These are phyloP conservation scores for Perizoma flavofasciatum DNA, from an alignment of 2,888 invertebrate genomes.

Conservation along the genomic window DNA sequence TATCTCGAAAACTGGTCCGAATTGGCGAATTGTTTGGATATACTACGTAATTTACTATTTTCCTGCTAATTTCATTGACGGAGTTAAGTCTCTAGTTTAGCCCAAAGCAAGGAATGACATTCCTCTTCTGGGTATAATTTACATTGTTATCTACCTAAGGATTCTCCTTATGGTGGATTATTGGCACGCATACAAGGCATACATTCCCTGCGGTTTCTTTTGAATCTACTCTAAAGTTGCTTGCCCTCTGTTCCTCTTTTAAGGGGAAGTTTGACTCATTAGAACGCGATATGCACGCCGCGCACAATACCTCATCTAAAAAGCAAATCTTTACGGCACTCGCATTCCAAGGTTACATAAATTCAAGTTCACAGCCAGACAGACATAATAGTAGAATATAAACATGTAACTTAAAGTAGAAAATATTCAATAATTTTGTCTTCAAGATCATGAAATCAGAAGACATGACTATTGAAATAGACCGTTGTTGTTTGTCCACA, in stretches of 20 bases:
- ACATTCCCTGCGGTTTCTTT: conserved; percentile 20
- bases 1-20: too few species aligned
- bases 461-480: conserved; percentile 14
- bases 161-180: conserved; percentile 7
- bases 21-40: too few species aligned
- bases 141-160: neutral
- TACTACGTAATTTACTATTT: too few species aligned
- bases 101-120: neutral
- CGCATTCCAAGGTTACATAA: conserved; percentile 26
- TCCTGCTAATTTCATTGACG: too few species aligned
- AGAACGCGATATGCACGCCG: conserved; percentile 19
- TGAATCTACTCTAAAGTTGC: conserved; percentile 12
- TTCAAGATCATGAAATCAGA: conserved; percentile 14
- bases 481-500: conserved; percentile 15
- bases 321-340: conserved; percentile 24
- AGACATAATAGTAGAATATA: conserved; percentile 7
- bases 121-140: neutral
- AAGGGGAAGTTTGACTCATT: conserved; percentile 15
- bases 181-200: conserved; percentile 9
- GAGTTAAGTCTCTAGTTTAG: too few species aligned
- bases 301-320: conserved; percentile 26
- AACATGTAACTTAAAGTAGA: conserved; percentile 3
- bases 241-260: conserved; percentile 14
- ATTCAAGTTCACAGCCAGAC: conserved; percentile 20
- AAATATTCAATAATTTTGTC: conserved; percentile 4